Base-by-base conservation (phyloP, 2,113 vertebrate species). In the Pteronura brasiliensis region DNA sequence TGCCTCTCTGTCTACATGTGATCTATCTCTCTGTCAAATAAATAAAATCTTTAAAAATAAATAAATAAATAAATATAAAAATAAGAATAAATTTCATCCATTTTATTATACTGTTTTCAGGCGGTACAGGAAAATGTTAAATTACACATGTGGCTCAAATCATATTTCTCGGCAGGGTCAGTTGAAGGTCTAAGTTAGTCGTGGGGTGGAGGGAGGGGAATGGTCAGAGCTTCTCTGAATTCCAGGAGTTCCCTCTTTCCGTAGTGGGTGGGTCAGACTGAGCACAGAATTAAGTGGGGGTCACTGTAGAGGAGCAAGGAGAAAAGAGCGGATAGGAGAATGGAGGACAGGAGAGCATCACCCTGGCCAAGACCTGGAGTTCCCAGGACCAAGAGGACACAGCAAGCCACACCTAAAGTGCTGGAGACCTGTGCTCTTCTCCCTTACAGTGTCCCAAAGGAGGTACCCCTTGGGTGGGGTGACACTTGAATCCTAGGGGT, bases 101-200 rank as follows among this genome's bases (percentile, higher is more conserved):
- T 18, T 76, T 77, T 88, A 52, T 69, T 74, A 83, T 77, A 83
- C 23, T 89, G 1, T 42, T 92, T 90, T 80, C 74, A 89, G 15
- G 34, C 29, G 34, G 29, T 63, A 57, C 39, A 47, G 44, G 44
- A 47, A 47, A 47, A 55, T 36, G 85, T 87, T 77, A 27, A 88
- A 31, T 71, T 39, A 13, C 3, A 5, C 14, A 31, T 20, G 20
- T 55, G 42, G 17, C 13, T 63, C 17, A 81, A 49, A 2, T 81
- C 57, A 2, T 39, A 44, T 59, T 77, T 67, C 34, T 89, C 52
- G 20, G 15, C 20, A 42, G 12, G 77, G 18, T 23, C 29, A 18
- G 18, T 8, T 29, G 29, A 80, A 93, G n/a, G 63, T 84, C 23
- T 76, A 67, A n/a, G 34, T 55, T 27, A 84, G 47, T 67, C 29